Evolutionary conservation across 1,140 invertebrate genomes (phyloP).

Genomic region (Drosophila paulistorum): DNA sequence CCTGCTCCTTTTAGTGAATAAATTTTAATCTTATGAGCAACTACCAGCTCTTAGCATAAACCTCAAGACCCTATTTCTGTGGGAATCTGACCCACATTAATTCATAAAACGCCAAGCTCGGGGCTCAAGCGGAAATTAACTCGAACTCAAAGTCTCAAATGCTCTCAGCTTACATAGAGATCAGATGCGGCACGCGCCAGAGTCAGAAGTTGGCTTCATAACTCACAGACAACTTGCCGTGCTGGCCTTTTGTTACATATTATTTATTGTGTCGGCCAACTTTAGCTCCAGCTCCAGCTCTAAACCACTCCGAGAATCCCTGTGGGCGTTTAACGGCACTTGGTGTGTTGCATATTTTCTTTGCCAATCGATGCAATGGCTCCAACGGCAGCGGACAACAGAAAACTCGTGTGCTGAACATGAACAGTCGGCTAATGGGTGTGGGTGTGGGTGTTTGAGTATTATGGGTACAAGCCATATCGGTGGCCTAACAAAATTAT

Average conservation of each 20-base stretch:
- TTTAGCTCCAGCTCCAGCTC: conserved; percentile 4
- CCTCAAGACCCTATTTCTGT: conserved; percentile 43
- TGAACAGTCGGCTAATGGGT: conserved; percentile 51
- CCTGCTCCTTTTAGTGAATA: conserved; percentile 30
- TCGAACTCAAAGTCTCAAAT: conserved; percentile 13
- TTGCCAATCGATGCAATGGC: conserved; percentile 26
- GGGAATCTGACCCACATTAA: conserved; percentile 68
- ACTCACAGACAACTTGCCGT: conserved; percentile 59
- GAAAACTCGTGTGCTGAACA: conserved; percentile 60
- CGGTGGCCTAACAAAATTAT: conserved; percentile 66
- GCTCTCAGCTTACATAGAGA: conserved; percentile 13
- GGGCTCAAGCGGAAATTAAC: conserved; percentile 72
- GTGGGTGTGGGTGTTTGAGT: conserved; percentile 61
- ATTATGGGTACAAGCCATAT: conserved; percentile 51
- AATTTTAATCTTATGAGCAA: conserved; percentile 41
- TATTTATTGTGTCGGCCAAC: conserved; percentile 68
- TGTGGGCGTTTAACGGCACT: conserved; percentile 75
- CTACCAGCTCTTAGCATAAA: conserved; percentile 62
- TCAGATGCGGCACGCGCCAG: conserved; percentile 65
- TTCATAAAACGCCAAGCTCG: conserved; percentile 59
- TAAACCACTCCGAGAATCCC: conserved; percentile 35
- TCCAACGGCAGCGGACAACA: conserved; percentile 50
- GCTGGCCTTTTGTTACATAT: conserved; percentile 77
- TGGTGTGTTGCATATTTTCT: conserved; percentile 64
- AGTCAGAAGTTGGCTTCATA: conserved; percentile 58